These are phyloP conservation scores for Thysanoteuthis rhombus DNA, from an alignment of 2,888 invertebrate genomes.

Conservation along the genomic window DNA sequence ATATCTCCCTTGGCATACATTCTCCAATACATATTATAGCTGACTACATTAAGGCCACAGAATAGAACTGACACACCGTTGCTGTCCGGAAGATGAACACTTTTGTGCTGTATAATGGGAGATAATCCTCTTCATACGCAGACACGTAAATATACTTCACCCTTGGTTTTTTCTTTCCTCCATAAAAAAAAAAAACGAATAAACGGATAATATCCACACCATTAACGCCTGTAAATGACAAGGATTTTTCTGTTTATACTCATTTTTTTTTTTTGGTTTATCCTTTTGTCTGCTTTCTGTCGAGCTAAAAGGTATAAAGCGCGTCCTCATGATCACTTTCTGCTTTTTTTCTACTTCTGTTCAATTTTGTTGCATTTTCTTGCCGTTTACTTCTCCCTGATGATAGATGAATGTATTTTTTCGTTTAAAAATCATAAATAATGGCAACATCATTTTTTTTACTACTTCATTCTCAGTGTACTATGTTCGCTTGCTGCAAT, in stretches of 20 bases:
- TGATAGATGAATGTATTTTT: not conserved
- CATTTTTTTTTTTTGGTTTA: not conserved
- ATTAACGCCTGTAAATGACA: not conserved
- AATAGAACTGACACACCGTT: not conserved
- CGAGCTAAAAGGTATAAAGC: not conserved
- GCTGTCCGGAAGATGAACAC: not conserved
- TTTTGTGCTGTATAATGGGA: not conserved
- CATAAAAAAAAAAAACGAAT: not conserved
- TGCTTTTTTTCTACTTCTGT: not conserved
- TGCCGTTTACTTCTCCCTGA: not conserved
- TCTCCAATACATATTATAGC: not conserved
- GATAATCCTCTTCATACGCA: not conserved
- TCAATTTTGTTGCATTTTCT: not conserved
- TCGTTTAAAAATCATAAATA: not conserved
- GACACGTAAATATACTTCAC: not conserved
- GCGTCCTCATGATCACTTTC: not conserved
- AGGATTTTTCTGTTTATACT: not conserved
- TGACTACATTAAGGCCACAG: not conserved
- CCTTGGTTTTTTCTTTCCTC: not conserved
- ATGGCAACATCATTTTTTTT: not conserved
- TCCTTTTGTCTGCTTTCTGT: not conserved
- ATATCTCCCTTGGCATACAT: not conserved
- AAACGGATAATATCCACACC: not conserved
- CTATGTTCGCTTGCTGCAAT: too few species aligned
- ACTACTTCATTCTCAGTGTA: not conserved